Conservation (phyloP, 2,888 invertebrate species). For the Synanthedon formicaeformis region DNA sequence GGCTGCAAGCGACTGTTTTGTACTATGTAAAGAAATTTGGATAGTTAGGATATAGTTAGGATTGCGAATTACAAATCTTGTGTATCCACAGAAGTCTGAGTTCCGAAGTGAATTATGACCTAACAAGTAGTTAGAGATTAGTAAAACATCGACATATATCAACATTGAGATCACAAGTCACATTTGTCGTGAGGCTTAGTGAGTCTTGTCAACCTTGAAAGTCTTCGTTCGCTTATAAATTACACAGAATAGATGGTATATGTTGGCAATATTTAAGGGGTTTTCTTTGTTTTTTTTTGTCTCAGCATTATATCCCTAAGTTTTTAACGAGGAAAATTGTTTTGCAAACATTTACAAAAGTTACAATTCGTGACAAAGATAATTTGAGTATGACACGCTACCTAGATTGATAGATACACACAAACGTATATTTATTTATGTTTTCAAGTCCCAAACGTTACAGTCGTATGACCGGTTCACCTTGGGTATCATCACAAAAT, state of each 20-base stretch:
- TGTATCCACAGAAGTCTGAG: no score
- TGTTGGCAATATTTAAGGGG: neutral
- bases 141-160: neutral
- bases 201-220: constrained; percentile 6
- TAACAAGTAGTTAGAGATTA: no score
- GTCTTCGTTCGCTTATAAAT: constrained; percentile 1
- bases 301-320: constrained; percentile 1
- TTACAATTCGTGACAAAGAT: neutral
- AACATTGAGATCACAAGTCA: neutral
- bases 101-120: no score
- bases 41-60: no score
- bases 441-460: neutral
- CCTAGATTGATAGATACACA: neutral
- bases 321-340: neutral
- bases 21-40: no score
- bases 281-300: constrained; percentile 4
- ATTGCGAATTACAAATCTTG: no score
- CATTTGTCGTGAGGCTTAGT: neutral
- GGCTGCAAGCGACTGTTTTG: no score
- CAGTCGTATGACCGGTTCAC: constrained; percentile 39
- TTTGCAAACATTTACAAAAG: neutral
- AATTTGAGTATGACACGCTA: neutral
- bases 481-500: constrained; percentile 42
- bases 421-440: neutral
- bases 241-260: neutral